Conservation (phyloP, 2,888 invertebrate genomes). For the Melieria omissa region DNA sequence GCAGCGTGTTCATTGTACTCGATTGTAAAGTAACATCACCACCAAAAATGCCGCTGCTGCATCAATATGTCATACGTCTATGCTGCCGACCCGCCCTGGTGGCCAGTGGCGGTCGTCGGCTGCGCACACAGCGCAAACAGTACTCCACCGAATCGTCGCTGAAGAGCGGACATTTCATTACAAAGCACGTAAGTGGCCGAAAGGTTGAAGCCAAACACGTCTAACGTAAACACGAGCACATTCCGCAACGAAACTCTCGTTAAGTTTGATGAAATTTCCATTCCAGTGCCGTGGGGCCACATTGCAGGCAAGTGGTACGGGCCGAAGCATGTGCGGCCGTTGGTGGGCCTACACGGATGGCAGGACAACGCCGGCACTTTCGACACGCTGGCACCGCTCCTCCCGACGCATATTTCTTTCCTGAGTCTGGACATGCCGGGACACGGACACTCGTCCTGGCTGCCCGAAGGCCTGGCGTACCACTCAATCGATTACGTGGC, state of each 20-base stretch:
- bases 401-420: constrained; percentile 68
- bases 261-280: constrained; percentile 73
- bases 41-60: no score
- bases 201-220: background rate
- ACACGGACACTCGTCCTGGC: constrained; percentile 77
- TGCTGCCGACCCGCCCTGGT: no score
- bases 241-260: constrained; percentile 16
- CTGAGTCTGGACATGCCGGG: constrained; percentile 77
- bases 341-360: constrained; percentile 78
- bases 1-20: no score
- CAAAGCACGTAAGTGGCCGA: constrained; percentile 5
- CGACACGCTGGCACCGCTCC: constrained; percentile 75
- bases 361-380: constrained; percentile 72
- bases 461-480: constrained; percentile 72
- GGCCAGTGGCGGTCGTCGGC: no score
- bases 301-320: constrained; percentile 80
- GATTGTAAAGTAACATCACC: no score
- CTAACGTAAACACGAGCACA: background rate
- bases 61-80: no score
- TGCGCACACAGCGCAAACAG: no score
- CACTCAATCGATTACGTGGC: constrained; percentile 65
- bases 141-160: background rate
- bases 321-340: constrained; percentile 72
- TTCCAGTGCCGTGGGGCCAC: constrained; percentile 77
- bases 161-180: background rate